phyloP scores from a whole-genome alignment of 2,113 vertebrate genomes.

The Callipepla californica region DNA sequence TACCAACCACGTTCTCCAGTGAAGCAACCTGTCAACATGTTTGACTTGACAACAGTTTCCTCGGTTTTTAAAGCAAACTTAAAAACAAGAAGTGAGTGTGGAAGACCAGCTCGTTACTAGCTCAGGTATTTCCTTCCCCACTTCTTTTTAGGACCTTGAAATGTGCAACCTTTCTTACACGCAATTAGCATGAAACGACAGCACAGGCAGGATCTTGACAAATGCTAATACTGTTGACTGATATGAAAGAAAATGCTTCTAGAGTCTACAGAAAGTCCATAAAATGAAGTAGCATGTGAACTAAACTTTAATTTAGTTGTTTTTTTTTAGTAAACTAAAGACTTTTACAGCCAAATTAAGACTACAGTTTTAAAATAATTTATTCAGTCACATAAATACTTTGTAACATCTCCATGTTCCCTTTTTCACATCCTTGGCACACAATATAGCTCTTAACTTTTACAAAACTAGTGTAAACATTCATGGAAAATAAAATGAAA shows the following conservation, averaged over 20 bases:
- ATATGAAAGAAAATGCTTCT: background rate
- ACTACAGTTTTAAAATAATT: constrained; percentile 73
- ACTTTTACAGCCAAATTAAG: constrained; percentile 25
- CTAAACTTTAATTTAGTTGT: background rate
- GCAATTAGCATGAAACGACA: background rate
- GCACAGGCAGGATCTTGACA: background rate
- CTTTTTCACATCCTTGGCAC: constrained; percentile 75
- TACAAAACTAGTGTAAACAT: constrained; percentile 77
- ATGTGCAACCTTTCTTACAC: background rate
- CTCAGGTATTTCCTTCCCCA: background rate
- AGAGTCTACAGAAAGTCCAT: background rate
- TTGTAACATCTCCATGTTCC: constrained; percentile 70
- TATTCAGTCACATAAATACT: constrained; percentile 81
- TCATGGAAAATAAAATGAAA: constrained; percentile 46
- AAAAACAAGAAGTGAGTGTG: background rate
- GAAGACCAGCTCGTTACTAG: background rate
- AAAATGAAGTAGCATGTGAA: background rate
- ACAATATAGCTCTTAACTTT: constrained; percentile 71
- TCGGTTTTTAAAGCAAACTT: background rate
- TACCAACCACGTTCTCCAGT: background rate
- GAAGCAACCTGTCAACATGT: background rate
- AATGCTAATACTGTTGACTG: rapidly evolving
- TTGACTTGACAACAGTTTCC: background rate
- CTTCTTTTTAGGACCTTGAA: background rate
- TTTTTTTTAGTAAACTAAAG: background rate